Conservation (phyloP, 1,140 invertebrate species). For the Linepithema humile region DNA sequence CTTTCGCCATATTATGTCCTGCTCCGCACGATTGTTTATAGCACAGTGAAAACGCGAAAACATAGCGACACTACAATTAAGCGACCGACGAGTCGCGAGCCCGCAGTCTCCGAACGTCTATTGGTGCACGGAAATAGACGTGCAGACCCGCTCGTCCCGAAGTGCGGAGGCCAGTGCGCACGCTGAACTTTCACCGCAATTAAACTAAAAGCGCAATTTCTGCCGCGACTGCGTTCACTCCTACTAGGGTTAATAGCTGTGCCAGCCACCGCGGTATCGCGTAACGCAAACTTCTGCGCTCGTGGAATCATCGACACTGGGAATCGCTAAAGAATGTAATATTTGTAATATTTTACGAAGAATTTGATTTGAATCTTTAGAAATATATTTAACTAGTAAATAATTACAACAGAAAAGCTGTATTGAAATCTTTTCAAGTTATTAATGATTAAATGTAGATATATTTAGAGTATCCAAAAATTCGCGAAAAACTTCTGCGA, state of each 20-base stretch:
- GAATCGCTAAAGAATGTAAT: background rate
- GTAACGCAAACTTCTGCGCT: constrained; percentile 48
- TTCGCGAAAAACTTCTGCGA: too few relatives aligned
- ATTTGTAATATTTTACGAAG: background rate
- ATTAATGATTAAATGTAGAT: background rate
- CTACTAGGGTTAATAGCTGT: constrained; percentile 63
- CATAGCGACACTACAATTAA: constrained; percentile 60
- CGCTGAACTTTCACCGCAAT: constrained; percentile 75
- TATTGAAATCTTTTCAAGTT: background rate
- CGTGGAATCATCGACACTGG: constrained; percentile 21
- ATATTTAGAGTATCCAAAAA: too few relatives aligned
- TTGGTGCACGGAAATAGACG: constrained; percentile 24
- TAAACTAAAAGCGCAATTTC: constrained; percentile 73
- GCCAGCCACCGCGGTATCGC: constrained; percentile 31
- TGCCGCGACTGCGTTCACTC: constrained; percentile 61
- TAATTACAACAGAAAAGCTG: background rate
- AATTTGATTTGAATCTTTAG: background rate
- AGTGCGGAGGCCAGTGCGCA: constrained; percentile 6
- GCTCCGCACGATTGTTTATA: background rate
- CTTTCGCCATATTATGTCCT: too few relatives aligned
- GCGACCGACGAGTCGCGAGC: constrained; percentile 26
- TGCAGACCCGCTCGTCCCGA: constrained; percentile 9
- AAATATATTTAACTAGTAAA: background rate
- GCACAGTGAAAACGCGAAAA: constrained; percentile 10
- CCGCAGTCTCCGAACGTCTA: background rate